Evolutionary conservation across 2,888 invertebrate genomes (phyloP).

Genomic region (Calliopum simillimum): DNA sequence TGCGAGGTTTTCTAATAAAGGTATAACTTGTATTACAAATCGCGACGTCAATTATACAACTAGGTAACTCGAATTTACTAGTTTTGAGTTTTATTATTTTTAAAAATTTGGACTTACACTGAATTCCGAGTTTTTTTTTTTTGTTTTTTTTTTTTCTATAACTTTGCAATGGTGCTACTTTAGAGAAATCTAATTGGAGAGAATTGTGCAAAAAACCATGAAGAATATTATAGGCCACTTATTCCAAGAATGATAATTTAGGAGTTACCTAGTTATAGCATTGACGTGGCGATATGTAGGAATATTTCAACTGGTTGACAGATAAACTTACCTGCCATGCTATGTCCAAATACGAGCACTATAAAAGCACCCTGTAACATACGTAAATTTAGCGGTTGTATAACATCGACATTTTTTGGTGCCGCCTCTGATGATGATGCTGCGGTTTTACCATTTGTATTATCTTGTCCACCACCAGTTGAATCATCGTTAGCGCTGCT

Average conservation of each 20-base stretch:
- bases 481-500: slow-evolving; percentile 56
- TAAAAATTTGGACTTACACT: too few relatives aligned
- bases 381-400: slow-evolving; percentile 76
- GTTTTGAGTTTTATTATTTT: too few relatives aligned
- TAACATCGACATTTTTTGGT: slow-evolving; percentile 50
- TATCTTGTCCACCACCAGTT: slow-evolving; percentile 45
- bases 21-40: background rate
- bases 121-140: too few relatives aligned
- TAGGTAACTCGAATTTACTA: too few relatives aligned
- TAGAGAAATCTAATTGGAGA: too few relatives aligned
- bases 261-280: too few relatives aligned
- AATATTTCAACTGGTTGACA: background rate
- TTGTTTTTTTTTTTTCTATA: background rate
- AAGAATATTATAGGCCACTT: too few relatives aligned
- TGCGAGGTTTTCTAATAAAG: background rate
- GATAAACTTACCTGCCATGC: slow-evolving; percentile 67
- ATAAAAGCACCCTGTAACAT: slow-evolving; percentile 82
- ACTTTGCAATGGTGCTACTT: background rate
- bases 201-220: too few relatives aligned
- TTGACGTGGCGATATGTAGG: too few relatives aligned
- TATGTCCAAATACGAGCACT: slow-evolving; percentile 74
- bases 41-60: too few relatives aligned
- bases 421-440: slow-evolving; percentile 41
- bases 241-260: too few relatives aligned
- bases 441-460: slow-evolving; percentile 39